Conservation (phyloP, 1,140 invertebrate genomes). For the Macrocentrus cingulum region DNA sequence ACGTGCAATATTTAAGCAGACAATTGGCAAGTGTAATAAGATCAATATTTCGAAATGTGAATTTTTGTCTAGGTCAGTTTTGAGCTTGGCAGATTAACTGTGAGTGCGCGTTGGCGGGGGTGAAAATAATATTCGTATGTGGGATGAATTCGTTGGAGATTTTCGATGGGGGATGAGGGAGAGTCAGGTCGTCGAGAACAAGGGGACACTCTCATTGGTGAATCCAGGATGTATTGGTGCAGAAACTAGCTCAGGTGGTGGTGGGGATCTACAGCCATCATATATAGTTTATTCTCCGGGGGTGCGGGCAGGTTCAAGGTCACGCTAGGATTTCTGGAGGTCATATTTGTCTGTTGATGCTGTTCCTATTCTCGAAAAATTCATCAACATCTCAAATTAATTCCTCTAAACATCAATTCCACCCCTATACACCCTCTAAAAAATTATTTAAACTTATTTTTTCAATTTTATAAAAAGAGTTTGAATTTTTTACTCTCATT, state of each 20-base stretch:
- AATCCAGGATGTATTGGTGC: neutral
- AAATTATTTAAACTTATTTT: no score
- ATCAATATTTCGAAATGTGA: neutral
- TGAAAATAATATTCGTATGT: neutral
- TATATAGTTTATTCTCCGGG: neutral
- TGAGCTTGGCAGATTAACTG: neutral
- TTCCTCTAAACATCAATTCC: no score
- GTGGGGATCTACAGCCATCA: neutral
- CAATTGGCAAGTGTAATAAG: neutral
- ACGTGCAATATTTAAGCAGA: neutral
- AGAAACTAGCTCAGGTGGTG: neutral
- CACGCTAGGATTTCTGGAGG: neutral
- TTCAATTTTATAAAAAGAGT: no score
- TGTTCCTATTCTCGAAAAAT: neutral
- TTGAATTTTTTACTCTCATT: no score
- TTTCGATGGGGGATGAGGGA: neutral
- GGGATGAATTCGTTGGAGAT: neutral
- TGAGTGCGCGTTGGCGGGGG: neutral
- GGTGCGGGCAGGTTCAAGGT: neutral
- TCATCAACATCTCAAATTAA: no score
- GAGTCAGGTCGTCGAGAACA: neutral
- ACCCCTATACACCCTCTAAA: no score
- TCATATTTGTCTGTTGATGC: neutral
- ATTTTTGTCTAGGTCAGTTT: slow-evolving; percentile 1
- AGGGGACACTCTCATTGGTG: neutral